A percentile compares a stretch with the other conserved stretches of the same genome.
Evolutionary conservation across 1,140 invertebrate species (phyloP).

Genomic region (Geopemphigus sp.): DNA sequence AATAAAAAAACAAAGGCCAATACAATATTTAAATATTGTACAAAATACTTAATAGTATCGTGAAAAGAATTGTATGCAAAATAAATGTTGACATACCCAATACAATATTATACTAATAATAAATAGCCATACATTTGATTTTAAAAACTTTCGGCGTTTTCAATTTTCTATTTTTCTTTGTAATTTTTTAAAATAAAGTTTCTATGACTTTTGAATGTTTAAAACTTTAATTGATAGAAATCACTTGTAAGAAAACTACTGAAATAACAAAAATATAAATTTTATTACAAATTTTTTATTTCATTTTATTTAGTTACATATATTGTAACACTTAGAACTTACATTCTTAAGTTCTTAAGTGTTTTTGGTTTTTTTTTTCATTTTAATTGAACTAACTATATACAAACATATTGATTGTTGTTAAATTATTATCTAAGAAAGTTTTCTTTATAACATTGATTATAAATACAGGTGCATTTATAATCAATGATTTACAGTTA

Average conservation of each 20-base stretch:
- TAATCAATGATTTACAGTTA: slow-evolving; percentile 18
- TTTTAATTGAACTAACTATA: slow-evolving; percentile 48
- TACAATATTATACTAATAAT: too few species aligned
- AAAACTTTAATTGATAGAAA: neutral
- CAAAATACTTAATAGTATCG: too few species aligned
- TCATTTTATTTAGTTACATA: slow-evolving; percentile 42
- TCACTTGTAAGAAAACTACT: neutral
- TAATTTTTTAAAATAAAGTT: too few species aligned
- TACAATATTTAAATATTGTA: too few species aligned
- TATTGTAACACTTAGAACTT: slow-evolving; percentile 37
- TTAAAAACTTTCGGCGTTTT: too few species aligned
- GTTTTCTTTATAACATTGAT: neutral
- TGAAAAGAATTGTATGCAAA: too few species aligned
- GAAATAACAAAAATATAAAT: neutral
- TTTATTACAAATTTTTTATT: slow-evolving; percentile 34
- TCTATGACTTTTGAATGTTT: too few species aligned
- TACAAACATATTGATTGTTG: slow-evolving; percentile 46
- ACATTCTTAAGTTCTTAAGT: slow-evolving; percentile 36
- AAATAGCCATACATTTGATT: too few species aligned
- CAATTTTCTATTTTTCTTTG: too few species aligned
- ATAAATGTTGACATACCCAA: too few species aligned
- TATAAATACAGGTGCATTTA: slow-evolving; percentile 12
- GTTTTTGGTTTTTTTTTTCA: slow-evolving; percentile 12
- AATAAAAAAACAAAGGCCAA: too few species aligned
- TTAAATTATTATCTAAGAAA: slow-evolving; percentile 45